Percentiles rank a stretch among this genome's conserved stretches.
Evolutionary conservation across 2,888 invertebrate species (phyloP).

Genomic region (Eurytoma californica): DNA sequence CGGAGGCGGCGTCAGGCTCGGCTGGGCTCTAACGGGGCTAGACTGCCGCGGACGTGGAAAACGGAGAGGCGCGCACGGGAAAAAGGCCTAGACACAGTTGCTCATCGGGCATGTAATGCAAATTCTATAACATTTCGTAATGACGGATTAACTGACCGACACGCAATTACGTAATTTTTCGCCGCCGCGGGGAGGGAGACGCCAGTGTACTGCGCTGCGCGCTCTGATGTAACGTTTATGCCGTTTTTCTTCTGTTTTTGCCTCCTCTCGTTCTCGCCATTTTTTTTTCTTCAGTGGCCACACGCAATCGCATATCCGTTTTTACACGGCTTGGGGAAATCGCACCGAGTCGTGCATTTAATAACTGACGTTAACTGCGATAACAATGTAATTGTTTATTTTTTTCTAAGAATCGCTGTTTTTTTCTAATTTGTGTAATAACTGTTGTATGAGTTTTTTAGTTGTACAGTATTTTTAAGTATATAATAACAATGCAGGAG

Average conservation of each 20-base stretch:
- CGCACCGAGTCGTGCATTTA: too few relatives aligned
- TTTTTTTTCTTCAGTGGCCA: slow-evolving; percentile 4
- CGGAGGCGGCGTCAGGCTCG: neutral
- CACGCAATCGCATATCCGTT: slow-evolving; percentile 21
- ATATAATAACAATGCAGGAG: too few relatives aligned
- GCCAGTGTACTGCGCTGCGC: slow-evolving; percentile 7
- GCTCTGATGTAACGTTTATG: slow-evolving; percentile 27
- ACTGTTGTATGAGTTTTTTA: too few relatives aligned
- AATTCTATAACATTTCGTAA: slow-evolving; percentile 67
- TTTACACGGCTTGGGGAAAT: neutral
- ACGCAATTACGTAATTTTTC: slow-evolving; percentile 53
- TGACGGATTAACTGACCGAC: slow-evolving; percentile 63
- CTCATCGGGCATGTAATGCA: slow-evolving; percentile 66
- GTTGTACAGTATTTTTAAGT: too few relatives aligned
- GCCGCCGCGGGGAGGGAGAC: neutral
- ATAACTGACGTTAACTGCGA: too few relatives aligned
- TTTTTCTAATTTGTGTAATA: too few relatives aligned
- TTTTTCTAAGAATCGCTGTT: too few relatives aligned
- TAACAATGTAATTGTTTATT: too few relatives aligned
- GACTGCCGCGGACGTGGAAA: neutral
- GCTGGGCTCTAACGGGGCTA: slow-evolving; percentile 44
- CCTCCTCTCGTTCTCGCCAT: neutral
- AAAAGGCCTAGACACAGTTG: slow-evolving; percentile 67
- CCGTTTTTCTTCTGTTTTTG: slow-evolving; percentile 11
- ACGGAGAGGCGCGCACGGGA: slow-evolving; percentile 19